These are phyloP conservation scores for Trinectes maculatus DNA, from an alignment of 2,113 vertebrate species.

Conservation along the genomic window DNA sequence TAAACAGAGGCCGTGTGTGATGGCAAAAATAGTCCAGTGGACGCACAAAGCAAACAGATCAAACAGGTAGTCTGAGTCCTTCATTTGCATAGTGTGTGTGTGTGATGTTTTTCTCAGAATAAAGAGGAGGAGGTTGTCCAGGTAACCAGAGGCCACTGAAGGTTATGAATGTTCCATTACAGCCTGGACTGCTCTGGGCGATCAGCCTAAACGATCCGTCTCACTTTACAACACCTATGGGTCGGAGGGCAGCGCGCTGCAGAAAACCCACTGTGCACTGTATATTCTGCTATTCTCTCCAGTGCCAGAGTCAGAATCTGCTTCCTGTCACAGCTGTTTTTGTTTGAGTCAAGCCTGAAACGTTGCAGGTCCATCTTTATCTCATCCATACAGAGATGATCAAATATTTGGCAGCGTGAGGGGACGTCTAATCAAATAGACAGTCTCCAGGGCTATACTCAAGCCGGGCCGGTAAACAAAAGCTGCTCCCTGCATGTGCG, in stretches of 20 bases:
- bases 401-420: constrained; percentile 57
- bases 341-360: constrained; percentile 5
- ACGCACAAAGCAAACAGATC: constrained; percentile 7
- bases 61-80: constrained; percentile 38
- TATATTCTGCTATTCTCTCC: constrained; percentile 1
- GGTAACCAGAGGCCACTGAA: constrained; percentile 73
- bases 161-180: constrained; percentile 74
- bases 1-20: constrained; percentile 7
- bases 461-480: constrained; percentile 33
- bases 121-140: constrained; percentile 63
- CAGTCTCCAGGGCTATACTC: constrained; percentile 26
- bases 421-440: constrained; percentile 42
- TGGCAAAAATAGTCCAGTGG: background rate
- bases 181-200: constrained; percentile 22
- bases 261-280: background rate
- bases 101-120: constrained; percentile 36
- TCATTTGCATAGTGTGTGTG: constrained; percentile 61
- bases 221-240: constrained; percentile 17
- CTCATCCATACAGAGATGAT: constrained; percentile 42
- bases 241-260: background rate
- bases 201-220: constrained; percentile 32
- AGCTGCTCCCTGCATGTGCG: constrained; percentile 5
- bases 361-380: constrained; percentile 34
- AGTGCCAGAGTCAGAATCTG: background rate
- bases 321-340: constrained; percentile 4